These are phyloP conservation scores for Lamproptera curius DNA, from an alignment of 2,888 invertebrate genomes.

Conservation along the genomic window DNA sequence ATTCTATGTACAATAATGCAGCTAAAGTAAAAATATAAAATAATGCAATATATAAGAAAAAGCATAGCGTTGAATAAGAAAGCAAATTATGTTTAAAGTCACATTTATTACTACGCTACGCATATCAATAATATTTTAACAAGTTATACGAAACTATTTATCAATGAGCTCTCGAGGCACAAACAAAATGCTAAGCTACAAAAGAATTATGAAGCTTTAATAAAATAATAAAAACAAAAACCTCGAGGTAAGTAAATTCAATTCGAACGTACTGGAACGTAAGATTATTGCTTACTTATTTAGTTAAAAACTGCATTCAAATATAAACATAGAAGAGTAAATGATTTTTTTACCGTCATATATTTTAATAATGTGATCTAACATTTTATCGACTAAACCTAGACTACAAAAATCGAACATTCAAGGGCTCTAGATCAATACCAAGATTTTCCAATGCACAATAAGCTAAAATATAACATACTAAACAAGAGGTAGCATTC, in stretches of 20 bases:
- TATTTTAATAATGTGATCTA: constrained; percentile 52
- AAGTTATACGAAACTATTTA: constrained; percentile 35
- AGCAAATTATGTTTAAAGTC: constrained; percentile 54
- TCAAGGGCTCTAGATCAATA: constrained; percentile 44
- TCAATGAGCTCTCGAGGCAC: constrained; percentile 19
- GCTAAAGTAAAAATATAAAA: background rate
- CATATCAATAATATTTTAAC: constrained; percentile 46
- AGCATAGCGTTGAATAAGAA: background rate
- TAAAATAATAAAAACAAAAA: too few relatives aligned
- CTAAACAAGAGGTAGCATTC: constrained; percentile 38
- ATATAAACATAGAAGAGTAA: too few relatives aligned
- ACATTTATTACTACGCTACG: constrained; percentile 70
- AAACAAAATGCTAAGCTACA: too few relatives aligned
- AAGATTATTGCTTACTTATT: too few relatives aligned
- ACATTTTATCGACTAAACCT: constrained; percentile 58
- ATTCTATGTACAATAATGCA: too few relatives aligned
- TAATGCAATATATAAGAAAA: background rate
- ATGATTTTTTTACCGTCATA: too few relatives aligned
- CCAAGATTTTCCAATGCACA: constrained; percentile 36
- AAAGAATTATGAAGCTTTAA: too few relatives aligned
- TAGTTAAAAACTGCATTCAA: too few relatives aligned
- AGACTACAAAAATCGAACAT: constrained; percentile 62
- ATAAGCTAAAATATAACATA: constrained; percentile 32
- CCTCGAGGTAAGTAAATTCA: too few relatives aligned
- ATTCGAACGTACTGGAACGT: too few relatives aligned